Evolutionary conservation across 2,113 vertebrate genomes (phyloP).

Genomic region (Centropus unirufus): DNA sequence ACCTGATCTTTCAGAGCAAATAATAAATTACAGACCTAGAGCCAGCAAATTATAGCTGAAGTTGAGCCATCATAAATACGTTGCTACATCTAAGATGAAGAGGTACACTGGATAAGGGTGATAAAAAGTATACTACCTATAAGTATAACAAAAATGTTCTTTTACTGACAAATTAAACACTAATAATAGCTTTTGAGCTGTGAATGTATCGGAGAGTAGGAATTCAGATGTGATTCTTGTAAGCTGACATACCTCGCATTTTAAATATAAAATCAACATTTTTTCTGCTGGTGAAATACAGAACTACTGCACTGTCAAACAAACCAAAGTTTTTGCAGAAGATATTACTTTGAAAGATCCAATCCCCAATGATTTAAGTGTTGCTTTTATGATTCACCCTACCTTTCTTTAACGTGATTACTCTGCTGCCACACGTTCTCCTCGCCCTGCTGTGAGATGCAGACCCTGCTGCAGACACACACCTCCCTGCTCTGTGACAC

Average conservation of each 20-base stretch:
- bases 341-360: background rate
- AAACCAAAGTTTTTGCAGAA: conserved; percentile 3
- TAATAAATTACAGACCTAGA: conserved; percentile 93
- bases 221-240: background rate
- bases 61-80: conserved; percentile 69
- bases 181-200: conserved; percentile 12
- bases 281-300: conserved; percentile 55
- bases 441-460: background rate
- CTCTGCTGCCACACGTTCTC: background rate
- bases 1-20: conserved; percentile 84
- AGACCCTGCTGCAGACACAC: background rate
- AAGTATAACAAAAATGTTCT: conserved; percentile 48
- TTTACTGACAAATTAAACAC: conserved; percentile 20
- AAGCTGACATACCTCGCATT: conserved; percentile 30
- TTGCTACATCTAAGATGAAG: conserved; percentile 68
- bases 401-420: background rate
- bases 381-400: background rate
- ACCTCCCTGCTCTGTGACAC: background rate
- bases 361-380: background rate
- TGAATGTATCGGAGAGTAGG: conserved; percentile 27
- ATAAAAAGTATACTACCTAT: conserved; percentile 71
- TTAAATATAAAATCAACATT: conserved; percentile 48
- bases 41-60: conserved; percentile 78
- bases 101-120: conserved; percentile 57
- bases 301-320: conserved; percentile 57